These are phyloP conservation scores for Taeniopygia guttata DNA, from an alignment of 2,797 vertebrate genomes.

Conservation along the genomic window DNA sequence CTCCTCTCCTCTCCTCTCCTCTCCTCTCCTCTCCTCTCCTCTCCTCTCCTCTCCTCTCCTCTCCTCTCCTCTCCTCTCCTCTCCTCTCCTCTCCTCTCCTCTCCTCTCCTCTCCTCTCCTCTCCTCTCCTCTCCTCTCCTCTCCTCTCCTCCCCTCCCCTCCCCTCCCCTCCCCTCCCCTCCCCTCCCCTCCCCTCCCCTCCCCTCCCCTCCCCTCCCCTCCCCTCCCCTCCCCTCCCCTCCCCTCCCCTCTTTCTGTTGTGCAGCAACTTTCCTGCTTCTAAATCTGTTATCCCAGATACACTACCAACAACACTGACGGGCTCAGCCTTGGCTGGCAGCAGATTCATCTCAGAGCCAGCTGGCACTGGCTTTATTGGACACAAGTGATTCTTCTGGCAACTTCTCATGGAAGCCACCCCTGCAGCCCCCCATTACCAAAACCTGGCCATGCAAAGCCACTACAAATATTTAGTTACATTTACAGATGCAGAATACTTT, in stretches of 20 bases:
- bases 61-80: too few species aligned
- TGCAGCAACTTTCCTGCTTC: neutral
- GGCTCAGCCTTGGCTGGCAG: neutral
- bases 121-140: too few species aligned
- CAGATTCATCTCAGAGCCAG: neutral
- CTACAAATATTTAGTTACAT: neutral
- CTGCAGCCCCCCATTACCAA: neutral
- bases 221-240: too few species aligned
- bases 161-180: too few species aligned
- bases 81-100: too few species aligned
- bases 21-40: too few species aligned
- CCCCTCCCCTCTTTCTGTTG: neutral
- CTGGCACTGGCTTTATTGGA: neutral
- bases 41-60: too few species aligned
- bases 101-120: too few species aligned
- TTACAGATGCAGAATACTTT: neutral
- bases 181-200: too few species aligned
- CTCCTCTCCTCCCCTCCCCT: too few species aligned
- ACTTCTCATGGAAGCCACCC: neutral
- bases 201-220: neutral
- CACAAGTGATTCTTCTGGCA: neutral
- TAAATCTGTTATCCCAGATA: neutral
- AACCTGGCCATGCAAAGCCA: neutral
- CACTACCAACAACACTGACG: neutral
- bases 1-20: too few species aligned